Conservation (phyloP, 2,113 vertebrate species). For the Scophthalmus maximus region DNA sequence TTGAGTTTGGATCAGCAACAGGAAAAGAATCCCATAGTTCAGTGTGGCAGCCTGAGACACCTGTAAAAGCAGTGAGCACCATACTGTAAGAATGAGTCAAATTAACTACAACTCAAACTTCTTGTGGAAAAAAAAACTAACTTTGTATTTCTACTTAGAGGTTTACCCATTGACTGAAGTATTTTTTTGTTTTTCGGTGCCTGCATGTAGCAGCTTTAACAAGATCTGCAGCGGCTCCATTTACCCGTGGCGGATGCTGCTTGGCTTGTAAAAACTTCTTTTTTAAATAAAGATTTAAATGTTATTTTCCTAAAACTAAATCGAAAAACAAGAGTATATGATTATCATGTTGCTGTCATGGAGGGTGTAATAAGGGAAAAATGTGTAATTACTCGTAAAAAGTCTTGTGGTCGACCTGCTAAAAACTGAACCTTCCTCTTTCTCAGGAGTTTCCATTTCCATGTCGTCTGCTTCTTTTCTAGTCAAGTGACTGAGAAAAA, state of each 20-base stretch:
- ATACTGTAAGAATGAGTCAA: neutral
- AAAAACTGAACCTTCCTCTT: constrained; percentile 64
- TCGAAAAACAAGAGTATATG: neutral
- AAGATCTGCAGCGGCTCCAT: constrained; percentile 2
- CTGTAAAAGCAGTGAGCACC: neutral
- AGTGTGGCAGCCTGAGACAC: neutral
- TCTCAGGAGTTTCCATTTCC: constrained; percentile 71
- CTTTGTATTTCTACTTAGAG: neutral
- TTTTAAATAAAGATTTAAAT: constrained; percentile 8
- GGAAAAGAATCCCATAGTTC: neutral
- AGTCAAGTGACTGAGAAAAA: constrained; percentile 39
- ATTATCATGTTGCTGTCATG: neutral
- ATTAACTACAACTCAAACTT: too few relatives aligned
- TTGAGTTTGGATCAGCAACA: too few relatives aligned
- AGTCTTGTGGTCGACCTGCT: constrained; percentile 35
- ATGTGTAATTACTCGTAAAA: constrained; percentile 4
- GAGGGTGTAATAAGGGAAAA: constrained; percentile 21
- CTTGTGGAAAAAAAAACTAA: too few relatives aligned
- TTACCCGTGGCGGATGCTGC: constrained; percentile 19
- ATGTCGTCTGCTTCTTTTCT: constrained; percentile 44
- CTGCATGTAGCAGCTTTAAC: constrained; percentile 1
- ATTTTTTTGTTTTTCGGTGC: neutral
- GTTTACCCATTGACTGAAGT: neutral
- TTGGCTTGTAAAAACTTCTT: constrained; percentile 12
- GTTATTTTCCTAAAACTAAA: constrained; percentile 35